A percentile compares a stretch with the other conserved stretches of the same genome.
phyloP scores from a whole-genome alignment of 2,888 invertebrate species.

The Xylota segnis region DNA sequence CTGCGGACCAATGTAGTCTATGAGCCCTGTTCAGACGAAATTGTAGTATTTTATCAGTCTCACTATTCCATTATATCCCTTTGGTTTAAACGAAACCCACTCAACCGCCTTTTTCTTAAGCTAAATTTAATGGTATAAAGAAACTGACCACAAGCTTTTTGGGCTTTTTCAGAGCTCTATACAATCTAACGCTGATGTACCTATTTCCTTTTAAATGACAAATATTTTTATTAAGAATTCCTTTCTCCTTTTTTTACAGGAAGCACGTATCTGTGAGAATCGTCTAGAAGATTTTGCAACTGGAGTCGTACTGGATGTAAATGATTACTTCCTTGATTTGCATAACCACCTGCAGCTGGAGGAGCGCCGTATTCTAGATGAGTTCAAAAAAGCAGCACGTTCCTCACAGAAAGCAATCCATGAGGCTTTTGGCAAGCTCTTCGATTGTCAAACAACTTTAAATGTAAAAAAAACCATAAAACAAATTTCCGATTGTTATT shows the following conservation, averaged over 20 bases:
- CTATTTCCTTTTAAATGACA: no score
- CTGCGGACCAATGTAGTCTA: no score
- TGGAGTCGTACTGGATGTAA: slow-evolving; percentile 79
- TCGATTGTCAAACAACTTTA: slow-evolving; percentile 78
- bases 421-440: slow-evolving; percentile 78
- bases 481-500: rapidly evolving
- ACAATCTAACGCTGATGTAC: no score
- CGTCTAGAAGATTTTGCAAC: slow-evolving; percentile 80
- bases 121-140: no score
- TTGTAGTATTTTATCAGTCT: no score
- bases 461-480: slow-evolving; percentile 78
- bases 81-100: no score
- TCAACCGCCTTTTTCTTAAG: no score
- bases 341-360: slow-evolving; percentile 82
- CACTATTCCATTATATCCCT: no score
- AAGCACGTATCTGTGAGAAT: slow-evolving; percentile 79
- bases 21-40: no score
- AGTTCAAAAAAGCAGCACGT: slow-evolving; percentile 79
- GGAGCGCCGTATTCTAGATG: slow-evolving; percentile 79
- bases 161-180: no score
- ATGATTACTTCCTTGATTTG: slow-evolving; percentile 80
- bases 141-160: no score
- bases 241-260: slow-evolving; percentile 77
- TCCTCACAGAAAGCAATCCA: slow-evolving; percentile 79
- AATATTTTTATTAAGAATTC: background rate